These are phyloP conservation scores for Campaea margaritaria DNA, from an alignment of 2,888 invertebrate genomes.

Conservation along the genomic window DNA sequence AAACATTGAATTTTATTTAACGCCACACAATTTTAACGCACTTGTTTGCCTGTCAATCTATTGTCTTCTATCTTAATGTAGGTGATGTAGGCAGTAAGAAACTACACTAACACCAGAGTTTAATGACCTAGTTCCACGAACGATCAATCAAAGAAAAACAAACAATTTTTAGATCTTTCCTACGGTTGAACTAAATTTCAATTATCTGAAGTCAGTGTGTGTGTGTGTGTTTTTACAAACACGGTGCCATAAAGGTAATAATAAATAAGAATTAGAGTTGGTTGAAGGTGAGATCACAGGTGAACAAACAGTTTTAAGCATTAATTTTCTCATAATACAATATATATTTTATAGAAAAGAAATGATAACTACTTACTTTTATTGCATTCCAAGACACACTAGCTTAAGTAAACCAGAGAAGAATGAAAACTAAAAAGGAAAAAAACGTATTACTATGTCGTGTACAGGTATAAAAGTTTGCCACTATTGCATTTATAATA, in stretches of 20 bases:
- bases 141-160: constrained; percentile 39
- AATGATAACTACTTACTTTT: too few relatives aligned
- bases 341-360: too few relatives aligned
- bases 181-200: constrained; percentile 12
- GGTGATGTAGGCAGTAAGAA: constrained; percentile 16
- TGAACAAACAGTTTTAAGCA: not conserved
- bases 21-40: not conserved
- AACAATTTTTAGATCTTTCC: constrained; percentile 30
- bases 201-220: not conserved
- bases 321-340: not conserved
- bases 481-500: too few relatives aligned
- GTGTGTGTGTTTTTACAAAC: not conserved
- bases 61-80: constrained; percentile 13
- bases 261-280: too few relatives aligned
- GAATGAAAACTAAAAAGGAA: too few relatives aligned
- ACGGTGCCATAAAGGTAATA: too few relatives aligned
- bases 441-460: too few relatives aligned
- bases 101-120: constrained; percentile 20
- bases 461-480: too few relatives aligned
- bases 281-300: too few relatives aligned
- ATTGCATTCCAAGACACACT: too few relatives aligned
- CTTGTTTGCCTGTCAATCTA: not conserved
- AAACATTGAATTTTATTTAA: too few relatives aligned
- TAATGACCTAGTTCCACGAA: constrained; percentile 31
- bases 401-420: too few relatives aligned